These are phyloP conservation scores for Peromyscus melanophrys DNA, from an alignment of 2,797 vertebrate genomes.

Conservation along the genomic window DNA sequence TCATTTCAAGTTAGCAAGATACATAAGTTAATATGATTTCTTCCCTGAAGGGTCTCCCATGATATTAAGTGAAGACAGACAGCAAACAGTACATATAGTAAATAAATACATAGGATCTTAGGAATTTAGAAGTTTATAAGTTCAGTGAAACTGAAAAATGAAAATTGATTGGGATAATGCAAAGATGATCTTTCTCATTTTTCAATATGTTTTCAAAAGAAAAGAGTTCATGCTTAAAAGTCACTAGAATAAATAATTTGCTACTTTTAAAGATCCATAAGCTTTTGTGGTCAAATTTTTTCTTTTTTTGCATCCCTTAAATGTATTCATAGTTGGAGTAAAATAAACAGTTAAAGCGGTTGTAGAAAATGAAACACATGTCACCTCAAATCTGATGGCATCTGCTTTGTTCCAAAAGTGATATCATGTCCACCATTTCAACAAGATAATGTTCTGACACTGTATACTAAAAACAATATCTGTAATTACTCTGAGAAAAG, in stretches of 20 bases:
- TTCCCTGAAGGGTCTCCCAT: not conserved
- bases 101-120: not conserved
- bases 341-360: slow-evolving; percentile 38
- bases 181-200: not conserved
- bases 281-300: not conserved
- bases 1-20: slow-evolving; percentile 17
- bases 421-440: not conserved
- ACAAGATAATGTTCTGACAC: slow-evolving; percentile 47
- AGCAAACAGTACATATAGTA: not conserved
- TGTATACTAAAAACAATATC: slow-evolving; percentile 46
- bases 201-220: not conserved
- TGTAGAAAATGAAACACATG: not conserved
- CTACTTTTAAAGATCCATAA: slow-evolving; percentile 4
- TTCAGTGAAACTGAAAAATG: slow-evolving; percentile 12
- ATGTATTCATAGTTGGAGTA: not conserved
- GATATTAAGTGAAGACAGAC: not conserved
- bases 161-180: not conserved
- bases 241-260: slow-evolving; percentile 26
- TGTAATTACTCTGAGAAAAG: slow-evolving; percentile 63
- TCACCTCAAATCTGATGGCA: slow-evolving; percentile 24
- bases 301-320: not conserved
- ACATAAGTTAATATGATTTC: not conserved
- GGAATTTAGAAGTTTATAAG: not conserved
- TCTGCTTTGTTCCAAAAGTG: slow-evolving; percentile 59
- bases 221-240: slow-evolving; percentile 52